phyloP scores from a whole-genome alignment of 1,140 invertebrate species.

The Wiebesia pumilae region DNA sequence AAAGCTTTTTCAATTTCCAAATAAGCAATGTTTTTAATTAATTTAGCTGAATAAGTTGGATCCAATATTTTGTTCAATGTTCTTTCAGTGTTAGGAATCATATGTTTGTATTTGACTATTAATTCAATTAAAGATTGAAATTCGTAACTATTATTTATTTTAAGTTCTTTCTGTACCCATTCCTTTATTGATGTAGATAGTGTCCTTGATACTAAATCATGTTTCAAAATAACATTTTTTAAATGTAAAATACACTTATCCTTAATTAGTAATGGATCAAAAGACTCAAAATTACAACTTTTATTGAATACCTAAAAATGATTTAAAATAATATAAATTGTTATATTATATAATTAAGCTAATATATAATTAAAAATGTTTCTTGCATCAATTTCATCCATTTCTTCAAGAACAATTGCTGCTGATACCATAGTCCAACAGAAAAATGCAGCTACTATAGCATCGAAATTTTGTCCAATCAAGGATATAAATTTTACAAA shows the following conservation, averaged over 20 bases:
- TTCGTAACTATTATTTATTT: slow-evolving; percentile 45
- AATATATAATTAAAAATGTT: slow-evolving; percentile 21
- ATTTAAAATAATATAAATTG: not conserved
- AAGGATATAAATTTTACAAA: slow-evolving; percentile 59
- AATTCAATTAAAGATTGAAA: slow-evolving; percentile 55
- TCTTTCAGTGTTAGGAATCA: slow-evolving; percentile 53
- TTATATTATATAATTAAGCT: slow-evolving; percentile 15
- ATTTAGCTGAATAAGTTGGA: slow-evolving; percentile 63
- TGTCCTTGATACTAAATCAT: slow-evolving; percentile 35
- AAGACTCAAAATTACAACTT: slow-evolving; percentile 65
- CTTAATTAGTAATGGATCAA: slow-evolving; percentile 62
- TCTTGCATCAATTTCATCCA: slow-evolving; percentile 68
- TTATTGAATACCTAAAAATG: slow-evolving; percentile 68
- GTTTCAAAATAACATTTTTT: slow-evolving; percentile 47
- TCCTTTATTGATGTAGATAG: slow-evolving; percentile 38
- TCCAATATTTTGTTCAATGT: slow-evolving; percentile 60
- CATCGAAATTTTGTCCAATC: slow-evolving; percentile 47
- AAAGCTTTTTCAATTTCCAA: slow-evolving; percentile 50
- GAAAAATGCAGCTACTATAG: slow-evolving; percentile 58
- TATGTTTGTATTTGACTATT: slow-evolving; percentile 54
- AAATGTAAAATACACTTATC: slow-evolving; percentile 55
- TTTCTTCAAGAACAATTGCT: slow-evolving; percentile 61
- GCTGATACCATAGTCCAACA: slow-evolving; percentile 62
- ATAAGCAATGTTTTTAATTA: slow-evolving; percentile 59
- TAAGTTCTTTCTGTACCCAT: slow-evolving; percentile 56